Conservation (phyloP, 1,140 invertebrate species). For the Lordiphosa stackelbergi region DNA sequence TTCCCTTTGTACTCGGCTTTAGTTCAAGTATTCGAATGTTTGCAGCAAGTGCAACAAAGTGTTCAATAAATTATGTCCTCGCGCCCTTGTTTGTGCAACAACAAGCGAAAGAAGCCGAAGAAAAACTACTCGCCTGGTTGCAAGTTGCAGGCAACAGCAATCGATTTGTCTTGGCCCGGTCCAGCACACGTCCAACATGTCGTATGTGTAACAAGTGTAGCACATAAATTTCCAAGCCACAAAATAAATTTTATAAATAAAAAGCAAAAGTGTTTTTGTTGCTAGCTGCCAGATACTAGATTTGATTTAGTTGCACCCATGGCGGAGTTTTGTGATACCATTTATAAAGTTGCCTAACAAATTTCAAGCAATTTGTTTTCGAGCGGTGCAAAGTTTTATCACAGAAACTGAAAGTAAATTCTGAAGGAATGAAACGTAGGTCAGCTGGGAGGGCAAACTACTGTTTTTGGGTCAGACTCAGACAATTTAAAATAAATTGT, state of each 20-base stretch:
- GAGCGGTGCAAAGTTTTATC: slow-evolving; percentile 9
- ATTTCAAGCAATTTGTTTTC: slow-evolving; percentile 11
- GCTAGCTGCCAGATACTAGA: slow-evolving; percentile 7
- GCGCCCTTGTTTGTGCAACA: slow-evolving; percentile 30
- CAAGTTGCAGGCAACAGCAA: slow-evolving; percentile 29
- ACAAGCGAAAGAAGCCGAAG: slow-evolving; percentile 4
- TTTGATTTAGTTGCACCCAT: slow-evolving; percentile 4
- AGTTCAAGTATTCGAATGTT: slow-evolving; percentile 6
- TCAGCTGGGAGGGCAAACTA: slow-evolving; percentile 1
- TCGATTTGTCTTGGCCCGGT: slow-evolving; percentile 60
- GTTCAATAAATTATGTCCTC: slow-evolving; percentile 53
- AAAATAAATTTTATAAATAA: slow-evolving; percentile 11
- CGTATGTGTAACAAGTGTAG: slow-evolving; percentile 65
- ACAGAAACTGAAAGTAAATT: slow-evolving; percentile 11
- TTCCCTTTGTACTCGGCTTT: slow-evolving; percentile 1
- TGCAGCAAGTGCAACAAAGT: slow-evolving; percentile 42
- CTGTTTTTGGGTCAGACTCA: too few relatives aligned
- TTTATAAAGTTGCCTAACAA: slow-evolving; percentile 15
- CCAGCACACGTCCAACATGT: slow-evolving; percentile 48
- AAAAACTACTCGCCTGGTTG: slow-evolving; percentile 19
- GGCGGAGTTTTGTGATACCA: slow-evolving; percentile 1
- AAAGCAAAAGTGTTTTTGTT: slow-evolving; percentile 4
- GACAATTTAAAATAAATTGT: background rate
- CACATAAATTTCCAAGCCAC: slow-evolving; percentile 56
- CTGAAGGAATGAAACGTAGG: slow-evolving; percentile 2